Evolutionary conservation across 2,113 vertebrate species (phyloP), one percentile per base, ranked within the genome.

Genomic region (Sinosuthora webbiana): DNA sequence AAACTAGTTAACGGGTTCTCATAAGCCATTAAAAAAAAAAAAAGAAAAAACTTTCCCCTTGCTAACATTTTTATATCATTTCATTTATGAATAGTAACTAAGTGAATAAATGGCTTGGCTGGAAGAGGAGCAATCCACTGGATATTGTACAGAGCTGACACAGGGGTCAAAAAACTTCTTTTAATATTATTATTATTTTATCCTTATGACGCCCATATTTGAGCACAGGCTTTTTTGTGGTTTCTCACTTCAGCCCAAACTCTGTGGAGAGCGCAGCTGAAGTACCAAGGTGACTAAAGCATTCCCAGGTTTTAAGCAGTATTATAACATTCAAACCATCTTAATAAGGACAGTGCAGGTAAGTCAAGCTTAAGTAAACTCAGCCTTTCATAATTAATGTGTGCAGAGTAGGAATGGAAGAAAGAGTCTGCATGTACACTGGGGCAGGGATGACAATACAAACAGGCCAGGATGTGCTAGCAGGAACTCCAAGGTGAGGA

Each of bases 251-350:
- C 0, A 11, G 55, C 41, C 76, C 76, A 62, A 89, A 85, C 82
- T 50, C 81, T 18, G 9, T 3, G 3, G 79, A 52, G 78, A 23
- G 56, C 6, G 7, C 63, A 59, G 10, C 44, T n/a, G 42, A 74
- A 85, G 70, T 2, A 44, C 65, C 42, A 49, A 79, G 13, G 44
- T 94, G 93, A 96, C 90, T 95, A 95, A 97, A 88, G 85, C 94
- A 94, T 30, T 93, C 64, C 75, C 52, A 23, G 24, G 30, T 67
- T 60, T 83, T 42, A 73, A 74, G 70, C 55, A 42, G 7, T 12
- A 22, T 23, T 23, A 30, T 23, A 65, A 70, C 4, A 3, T 17
- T 15, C 45, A 57, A 71, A 55, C 27, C 39, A 37, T 42, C 59
- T 59, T 25, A 64, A 25, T 4, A 45, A 77, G 50, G 75, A 14